A percentile compares a stretch with the other conserved stretches of the same genome.
phyloP scores from a whole-genome alignment of 2,888 invertebrate genomes.

The Pterostichus niger region DNA sequence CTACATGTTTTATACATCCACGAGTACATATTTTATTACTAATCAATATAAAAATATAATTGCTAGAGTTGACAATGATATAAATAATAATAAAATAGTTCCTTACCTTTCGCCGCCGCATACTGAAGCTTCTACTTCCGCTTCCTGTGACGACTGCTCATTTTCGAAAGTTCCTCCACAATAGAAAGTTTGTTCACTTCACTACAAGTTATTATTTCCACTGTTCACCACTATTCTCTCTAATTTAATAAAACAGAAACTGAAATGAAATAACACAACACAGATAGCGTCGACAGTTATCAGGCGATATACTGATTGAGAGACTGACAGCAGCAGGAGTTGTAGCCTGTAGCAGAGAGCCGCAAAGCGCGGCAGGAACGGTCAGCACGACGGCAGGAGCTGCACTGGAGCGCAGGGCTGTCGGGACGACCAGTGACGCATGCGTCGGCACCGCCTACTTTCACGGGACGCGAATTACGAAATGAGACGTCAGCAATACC shows the following conservation, averaged over 20 bases:
- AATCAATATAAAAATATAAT: background rate
- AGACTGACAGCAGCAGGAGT: background rate
- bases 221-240: background rate
- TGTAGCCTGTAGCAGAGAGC: background rate
- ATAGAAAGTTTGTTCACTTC: background rate
- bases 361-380: background rate
- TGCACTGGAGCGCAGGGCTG: conserved; percentile 53
- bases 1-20: background rate
- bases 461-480: conserved; percentile 16
- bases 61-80: no score
- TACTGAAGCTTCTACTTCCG: conserved; percentile 25
- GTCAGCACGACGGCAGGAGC: conserved; percentile 16
- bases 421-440: conserved; percentile 31
- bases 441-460: conserved; percentile 61
- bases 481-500: background rate
- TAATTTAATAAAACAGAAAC: background rate
- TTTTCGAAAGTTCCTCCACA: background rate
- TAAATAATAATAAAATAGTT: background rate
- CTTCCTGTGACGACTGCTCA: background rate
- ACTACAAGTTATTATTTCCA: background rate
- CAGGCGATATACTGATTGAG: background rate
- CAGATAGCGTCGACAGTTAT: background rate
- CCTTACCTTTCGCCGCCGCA: conserved; percentile 59
- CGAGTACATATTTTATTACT: background rate
- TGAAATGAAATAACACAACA: conserved; percentile 16